A percentile compares a stretch with the other conserved stretches of the same genome.
phyloP scores from a whole-genome alignment of 2,888 invertebrate genomes.

The Chalcosyrphus nemorum region DNA sequence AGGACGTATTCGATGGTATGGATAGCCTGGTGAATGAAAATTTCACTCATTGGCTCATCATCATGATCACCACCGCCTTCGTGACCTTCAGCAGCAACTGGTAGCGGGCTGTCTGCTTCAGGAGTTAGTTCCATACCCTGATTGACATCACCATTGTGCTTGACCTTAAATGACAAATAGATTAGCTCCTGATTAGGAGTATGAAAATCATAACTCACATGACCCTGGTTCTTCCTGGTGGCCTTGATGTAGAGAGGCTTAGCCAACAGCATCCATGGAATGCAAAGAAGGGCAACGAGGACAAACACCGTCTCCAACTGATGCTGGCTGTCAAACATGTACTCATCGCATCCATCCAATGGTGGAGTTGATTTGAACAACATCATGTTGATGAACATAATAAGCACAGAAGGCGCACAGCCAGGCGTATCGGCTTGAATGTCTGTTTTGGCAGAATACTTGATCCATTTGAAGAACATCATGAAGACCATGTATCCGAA shows the following conservation, averaged over 20 bases:
- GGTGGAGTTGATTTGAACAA: constrained; percentile 84
- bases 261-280: constrained; percentile 96
- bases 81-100: constrained; percentile 75
- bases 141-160: constrained; percentile 86
- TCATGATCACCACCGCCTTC: constrained; percentile 79
- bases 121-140: constrained; percentile 87
- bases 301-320: constrained; percentile 90
- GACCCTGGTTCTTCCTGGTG: constrained; percentile 83
- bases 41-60: constrained; percentile 90
- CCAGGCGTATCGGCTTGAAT: constrained; percentile 80
- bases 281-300: constrained; percentile 89
- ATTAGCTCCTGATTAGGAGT: neutral
- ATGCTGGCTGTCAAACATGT: constrained; percentile 88
- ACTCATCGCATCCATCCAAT: constrained; percentile 83
- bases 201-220: constrained; percentile 77
- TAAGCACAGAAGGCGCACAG: constrained; percentile 89
- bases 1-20: constrained; percentile 98
- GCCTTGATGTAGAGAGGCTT: constrained; percentile 92
- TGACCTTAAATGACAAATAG: constrained; percentile 73
- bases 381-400: constrained; percentile 91
- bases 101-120: constrained; percentile 78
- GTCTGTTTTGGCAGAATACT: constrained; percentile 83
- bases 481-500: constrained; percentile 96
- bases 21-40: constrained; percentile 95
- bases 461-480: constrained; percentile 95